Evolutionary conservation across 2,113 vertebrate species (phyloP), one percentile per base, ranked within the genome.

Genomic region (Amblyopsis rosae): DNA sequence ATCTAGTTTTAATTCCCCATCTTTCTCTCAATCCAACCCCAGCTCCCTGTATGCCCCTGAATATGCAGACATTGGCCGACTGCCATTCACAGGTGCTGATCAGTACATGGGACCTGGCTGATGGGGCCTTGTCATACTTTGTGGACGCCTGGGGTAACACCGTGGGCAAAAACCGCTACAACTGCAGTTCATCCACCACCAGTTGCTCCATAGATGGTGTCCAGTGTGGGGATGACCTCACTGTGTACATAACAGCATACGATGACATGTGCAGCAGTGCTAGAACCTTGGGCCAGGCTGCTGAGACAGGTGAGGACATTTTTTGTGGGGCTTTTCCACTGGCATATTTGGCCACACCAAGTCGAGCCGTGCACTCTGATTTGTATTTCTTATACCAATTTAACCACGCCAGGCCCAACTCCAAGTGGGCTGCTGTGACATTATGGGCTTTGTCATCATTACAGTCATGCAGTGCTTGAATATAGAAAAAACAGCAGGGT

Each of bases 31-130:
- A 41, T 41, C 32, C 57, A 19, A 71, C 59, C 67, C 55, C 75
- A 95, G 94, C 92, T 13, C 94, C 94, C 0, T 95, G 94, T 55
- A 84, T 87, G 15, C 91, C 93, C 0, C 55, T 70, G 12, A 90
- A 91, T 63, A 15, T 95, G 69, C 50, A 73, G 63, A 84, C 90
- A 0, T 69, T 58, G 9, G 56, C 80, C 0, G 62, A 89, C 45
- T 93, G 93, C 72, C 17, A 61, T 1, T 71, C 87, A 0, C 70
- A 90, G 4, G 17, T 60, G n/a, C 47, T 95, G 59, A 75, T 77
- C 16, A 89, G 80, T 71, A 89, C 60, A 5, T 95, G 94, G 94
- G 85, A 92, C 35, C 45, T 67, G 0, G 82, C 91, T 0, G 82
- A 83, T 3, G 93, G 92, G 12, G 92, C 93, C 0, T 8, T 87